These are phyloP conservation scores for Xenus cinereus DNA, from an alignment of 2,113 vertebrate genomes.

Conservation along the genomic window DNA sequence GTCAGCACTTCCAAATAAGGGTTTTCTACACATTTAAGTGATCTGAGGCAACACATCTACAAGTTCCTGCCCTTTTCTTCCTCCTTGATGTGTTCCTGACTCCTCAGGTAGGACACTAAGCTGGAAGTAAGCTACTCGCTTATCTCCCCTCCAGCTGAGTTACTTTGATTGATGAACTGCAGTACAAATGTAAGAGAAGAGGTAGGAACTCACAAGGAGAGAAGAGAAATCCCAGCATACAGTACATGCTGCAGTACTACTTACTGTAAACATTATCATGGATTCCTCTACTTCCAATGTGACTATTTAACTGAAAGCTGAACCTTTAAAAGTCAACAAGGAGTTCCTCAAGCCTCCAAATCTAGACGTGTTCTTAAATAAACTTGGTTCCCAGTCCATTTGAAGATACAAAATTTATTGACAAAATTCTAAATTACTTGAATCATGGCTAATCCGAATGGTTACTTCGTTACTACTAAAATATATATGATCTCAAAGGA, in stretches of 20 bases:
- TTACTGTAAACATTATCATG: not conserved
- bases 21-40: not conserved
- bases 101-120: not conserved
- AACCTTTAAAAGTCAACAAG: not conserved
- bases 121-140: not conserved
- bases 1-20: not conserved
- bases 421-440: not conserved
- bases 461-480: not conserved
- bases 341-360: not conserved
- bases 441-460: not conserved
- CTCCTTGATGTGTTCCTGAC: not conserved
- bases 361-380: not conserved
- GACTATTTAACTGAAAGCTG: not conserved
- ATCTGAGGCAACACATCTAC: not conserved
- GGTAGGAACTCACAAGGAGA: not conserved
- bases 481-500: not conserved
- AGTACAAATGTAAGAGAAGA: not conserved
- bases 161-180: not conserved
- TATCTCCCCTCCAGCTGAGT: not conserved
- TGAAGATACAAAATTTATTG: not conserved
- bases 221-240: not conserved
- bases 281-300: not conserved
- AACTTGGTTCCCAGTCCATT: not conserved
- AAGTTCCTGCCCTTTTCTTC: not conserved
- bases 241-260: not conserved